Conservation (phyloP, 2,888 invertebrate species). For the Crossocerus cetratus region DNA sequence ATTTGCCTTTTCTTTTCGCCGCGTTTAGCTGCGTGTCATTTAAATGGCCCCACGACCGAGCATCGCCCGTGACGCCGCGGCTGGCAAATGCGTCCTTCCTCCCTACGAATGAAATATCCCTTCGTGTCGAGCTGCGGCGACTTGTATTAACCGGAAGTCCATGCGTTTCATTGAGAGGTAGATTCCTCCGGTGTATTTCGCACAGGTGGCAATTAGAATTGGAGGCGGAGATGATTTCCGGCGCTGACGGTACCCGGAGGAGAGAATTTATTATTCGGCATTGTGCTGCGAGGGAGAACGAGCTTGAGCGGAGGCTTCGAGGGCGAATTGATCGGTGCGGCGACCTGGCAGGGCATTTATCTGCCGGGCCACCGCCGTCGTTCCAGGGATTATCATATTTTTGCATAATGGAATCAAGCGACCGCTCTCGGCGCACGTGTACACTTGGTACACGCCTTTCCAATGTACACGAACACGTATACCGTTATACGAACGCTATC, state of each 20-base stretch:
- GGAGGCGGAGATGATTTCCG: too few species aligned
- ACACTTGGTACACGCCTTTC: neutral
- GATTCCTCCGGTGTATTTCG: too few species aligned
- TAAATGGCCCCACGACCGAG: neutral
- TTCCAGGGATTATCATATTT: constrained; percentile 68
- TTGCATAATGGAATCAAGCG: constrained; percentile 70
- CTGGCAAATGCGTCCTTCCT: too few species aligned
- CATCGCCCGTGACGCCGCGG: too few species aligned
- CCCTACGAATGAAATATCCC: too few species aligned
- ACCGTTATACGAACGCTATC: too few species aligned
- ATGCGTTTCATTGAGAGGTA: too few species aligned
- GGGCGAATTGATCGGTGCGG: constrained; percentile 60
- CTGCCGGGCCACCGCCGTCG: constrained; percentile 44
- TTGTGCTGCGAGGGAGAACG: neutral
- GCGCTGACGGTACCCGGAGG: too few species aligned
- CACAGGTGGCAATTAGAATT: too few species aligned
- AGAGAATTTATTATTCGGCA: too few species aligned
- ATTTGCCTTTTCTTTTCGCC: constrained; percentile 1
- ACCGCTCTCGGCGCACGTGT: constrained; percentile 22
- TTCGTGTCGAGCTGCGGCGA: constrained; percentile 14
- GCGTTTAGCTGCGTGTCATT: neutral
- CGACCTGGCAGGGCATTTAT: constrained; percentile 61
- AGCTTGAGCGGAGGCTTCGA: constrained; percentile 14
- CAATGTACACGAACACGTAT: neutral
- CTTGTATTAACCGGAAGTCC: neutral